Base-by-base conservation (phyloP, 35 echinoderm and acorn worm species). In the Anneissia japonica region DNA sequence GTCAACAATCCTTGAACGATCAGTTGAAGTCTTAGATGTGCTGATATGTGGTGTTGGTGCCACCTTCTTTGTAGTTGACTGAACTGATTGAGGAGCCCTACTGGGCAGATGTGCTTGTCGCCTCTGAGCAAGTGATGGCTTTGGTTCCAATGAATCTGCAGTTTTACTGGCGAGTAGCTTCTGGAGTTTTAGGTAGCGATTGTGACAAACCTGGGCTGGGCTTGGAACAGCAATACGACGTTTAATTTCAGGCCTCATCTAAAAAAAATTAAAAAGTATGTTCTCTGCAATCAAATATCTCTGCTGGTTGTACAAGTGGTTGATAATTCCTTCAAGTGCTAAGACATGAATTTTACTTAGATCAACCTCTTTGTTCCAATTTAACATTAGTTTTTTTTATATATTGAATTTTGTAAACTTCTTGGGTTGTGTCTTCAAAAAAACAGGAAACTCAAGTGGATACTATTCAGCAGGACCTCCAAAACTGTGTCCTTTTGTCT, bases 151-250 rank as follows among this genome's bases (percentile, higher is more conserved):
- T 36, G 82, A 7, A 39, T 12, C 38, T 76, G 74, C 32, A 34
- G 29, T 77, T 74, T 41, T 91, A 41, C 38, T 79, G 32, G 33
- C 46, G 74, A 46, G 89, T 81, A 85, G 11, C 51, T 97, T 74
- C 56, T 91, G 84, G 4, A 88, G 72, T 37, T 86, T 77, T 72
- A 90, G 46, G 72, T 85, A 93, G 17, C 95, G 75, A 40, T 97
- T 93, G 74, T 97, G 89, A 72, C 95, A 97, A 23, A 97, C 81
- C 82, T 97, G 95, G 21, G 92, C 82, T 9, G 95, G 91, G 34
- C 79, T 91, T 35, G 82, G 95, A 37, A 76, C 35, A 30, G 82
- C 73, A 12, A 88, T 84, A 26, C 85, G 75, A 31, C 77, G 90
- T 34, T 91, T 88, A 30, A 86, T 79, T 21, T 78, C 34, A 31